phyloP scores from a whole-genome alignment of 1,140 invertebrate species.

The Meloidogyne floridensis region DNA sequence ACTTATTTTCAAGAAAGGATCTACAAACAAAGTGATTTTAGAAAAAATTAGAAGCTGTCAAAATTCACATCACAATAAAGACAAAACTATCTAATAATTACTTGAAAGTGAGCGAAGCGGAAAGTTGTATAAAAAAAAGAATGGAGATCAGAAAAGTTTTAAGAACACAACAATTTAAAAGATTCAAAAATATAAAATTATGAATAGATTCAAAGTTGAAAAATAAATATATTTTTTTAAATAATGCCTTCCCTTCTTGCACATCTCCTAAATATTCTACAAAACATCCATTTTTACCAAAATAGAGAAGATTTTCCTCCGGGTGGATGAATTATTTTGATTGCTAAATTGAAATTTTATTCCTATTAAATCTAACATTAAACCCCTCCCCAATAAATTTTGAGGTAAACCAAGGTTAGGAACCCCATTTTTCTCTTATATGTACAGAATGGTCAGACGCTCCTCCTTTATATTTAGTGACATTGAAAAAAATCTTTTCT shows the following conservation, averaged over 20 bases:
- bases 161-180: background rate
- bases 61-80: background rate
- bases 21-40: background rate
- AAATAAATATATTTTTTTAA: background rate
- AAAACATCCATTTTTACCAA: background rate
- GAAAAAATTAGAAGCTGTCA: background rate
- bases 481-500: too few relatives aligned
- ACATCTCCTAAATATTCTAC: background rate
- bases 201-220: background rate
- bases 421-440: too few relatives aligned
- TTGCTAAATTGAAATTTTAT: background rate
- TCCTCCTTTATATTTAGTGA: too few relatives aligned
- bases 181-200: background rate
- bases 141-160: constrained; percentile 1
- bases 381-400: too few relatives aligned
- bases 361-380: too few relatives aligned
- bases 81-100: background rate
- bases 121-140: background rate
- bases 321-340: background rate
- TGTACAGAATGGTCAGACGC: too few relatives aligned
- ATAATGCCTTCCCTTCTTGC: background rate
- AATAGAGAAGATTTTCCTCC: background rate
- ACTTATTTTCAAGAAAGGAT: background rate
- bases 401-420: too few relatives aligned
- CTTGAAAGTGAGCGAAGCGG: background rate